A percentile compares a stretch with the other conserved stretches of the same genome.
Conservation (phyloP, 2,888 invertebrate species). For the Cephus sareptanus region DNA sequence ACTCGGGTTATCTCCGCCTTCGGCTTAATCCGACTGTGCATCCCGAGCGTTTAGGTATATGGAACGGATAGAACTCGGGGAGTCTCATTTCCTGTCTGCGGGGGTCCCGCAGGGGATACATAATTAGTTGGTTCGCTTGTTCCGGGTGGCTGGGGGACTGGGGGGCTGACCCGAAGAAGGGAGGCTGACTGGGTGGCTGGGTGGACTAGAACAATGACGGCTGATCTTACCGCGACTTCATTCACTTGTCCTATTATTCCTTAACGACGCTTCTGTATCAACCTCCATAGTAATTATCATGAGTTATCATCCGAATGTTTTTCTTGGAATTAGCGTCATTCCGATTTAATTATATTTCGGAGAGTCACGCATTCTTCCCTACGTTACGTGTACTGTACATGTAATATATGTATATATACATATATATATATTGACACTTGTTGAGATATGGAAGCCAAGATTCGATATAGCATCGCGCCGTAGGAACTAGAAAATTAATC, state of each 20-base stretch:
- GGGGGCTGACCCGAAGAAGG: slow-evolving; percentile 1
- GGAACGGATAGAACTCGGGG: slow-evolving; percentile 49
- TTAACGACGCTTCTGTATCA: no score
- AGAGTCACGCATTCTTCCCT: no score
- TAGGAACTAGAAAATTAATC: slow-evolving; percentile 54
- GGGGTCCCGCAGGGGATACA: slow-evolving; percentile 59
- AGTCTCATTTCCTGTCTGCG: slow-evolving; percentile 64
- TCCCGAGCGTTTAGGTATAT: slow-evolving; percentile 36
- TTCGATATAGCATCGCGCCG: slow-evolving; percentile 20
- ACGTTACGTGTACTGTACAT: no score
- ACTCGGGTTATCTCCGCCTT: slow-evolving; percentile 59
- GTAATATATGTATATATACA: no score
- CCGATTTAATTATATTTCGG: no score
- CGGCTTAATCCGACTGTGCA: slow-evolving; percentile 56
- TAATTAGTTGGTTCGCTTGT: slow-evolving; percentile 61
- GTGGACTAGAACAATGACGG: no score
- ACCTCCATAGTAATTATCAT: no score
- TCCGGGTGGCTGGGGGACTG: slow-evolving; percentile 16
- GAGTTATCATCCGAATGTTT: no score
- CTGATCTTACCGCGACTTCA: no score
- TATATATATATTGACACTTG: no score
- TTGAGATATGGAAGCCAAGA: slow-evolving; percentile 22
- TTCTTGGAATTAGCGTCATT: no score
- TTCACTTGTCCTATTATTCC: no score
- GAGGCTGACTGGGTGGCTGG: slow-evolving; percentile 9